phyloP scores from a whole-genome alignment of 2,797 vertebrate genomes.

The Tragelaphus eurycerus region DNA sequence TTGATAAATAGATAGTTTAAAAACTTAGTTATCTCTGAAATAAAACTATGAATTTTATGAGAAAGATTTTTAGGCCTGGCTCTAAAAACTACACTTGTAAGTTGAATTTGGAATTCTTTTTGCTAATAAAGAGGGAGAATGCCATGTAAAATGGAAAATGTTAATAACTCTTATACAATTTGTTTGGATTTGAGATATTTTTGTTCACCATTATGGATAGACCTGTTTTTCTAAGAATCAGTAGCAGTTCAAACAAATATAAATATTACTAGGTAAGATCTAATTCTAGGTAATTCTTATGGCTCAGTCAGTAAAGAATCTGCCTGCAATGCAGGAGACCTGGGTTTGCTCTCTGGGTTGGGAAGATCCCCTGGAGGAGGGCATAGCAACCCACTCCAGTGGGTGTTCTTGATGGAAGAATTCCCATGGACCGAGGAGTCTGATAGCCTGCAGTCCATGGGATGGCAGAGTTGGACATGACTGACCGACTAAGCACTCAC shows the following conservation, averaged over 20 bases:
- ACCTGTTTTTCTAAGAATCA: neutral
- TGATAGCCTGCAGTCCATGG: neutral
- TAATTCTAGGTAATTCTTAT: neutral
- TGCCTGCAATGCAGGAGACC: neutral
- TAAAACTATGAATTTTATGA: neutral
- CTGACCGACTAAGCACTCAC: neutral
- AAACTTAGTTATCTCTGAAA: neutral
- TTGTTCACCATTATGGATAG: neutral
- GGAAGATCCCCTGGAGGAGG: neutral
- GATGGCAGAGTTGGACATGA: neutral
- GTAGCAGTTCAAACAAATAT: neutral
- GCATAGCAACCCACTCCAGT: neutral
- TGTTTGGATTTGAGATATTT: neutral
- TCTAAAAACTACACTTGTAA: neutral
- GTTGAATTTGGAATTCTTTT: neutral
- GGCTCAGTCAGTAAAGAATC: neutral
- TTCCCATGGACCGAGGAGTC: neutral
- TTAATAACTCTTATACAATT: neutral
- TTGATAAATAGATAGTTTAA: neutral
- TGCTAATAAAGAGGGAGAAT: neutral
- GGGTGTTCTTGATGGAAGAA: neutral
- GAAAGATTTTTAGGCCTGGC: neutral
- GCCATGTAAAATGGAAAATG: neutral
- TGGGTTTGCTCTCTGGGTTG: neutral
- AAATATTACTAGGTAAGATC: neutral